Conservation (phyloP, 2,113 vertebrate species). For the Catharus bicknelli region DNA sequence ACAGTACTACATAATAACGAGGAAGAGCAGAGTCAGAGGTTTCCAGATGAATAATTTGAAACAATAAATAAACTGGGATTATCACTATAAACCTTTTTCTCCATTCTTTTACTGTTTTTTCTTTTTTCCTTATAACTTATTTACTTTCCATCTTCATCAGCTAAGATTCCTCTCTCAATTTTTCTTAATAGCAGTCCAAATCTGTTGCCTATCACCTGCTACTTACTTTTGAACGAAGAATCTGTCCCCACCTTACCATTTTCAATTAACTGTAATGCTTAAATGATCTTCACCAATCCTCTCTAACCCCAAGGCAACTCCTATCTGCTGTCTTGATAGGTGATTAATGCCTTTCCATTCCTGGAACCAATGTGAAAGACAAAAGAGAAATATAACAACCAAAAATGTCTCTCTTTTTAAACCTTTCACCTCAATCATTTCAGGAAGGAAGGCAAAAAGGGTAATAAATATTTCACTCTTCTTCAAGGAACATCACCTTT, state of each 20-base stretch:
- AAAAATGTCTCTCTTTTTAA: constrained; percentile 7
- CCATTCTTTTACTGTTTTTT: background rate
- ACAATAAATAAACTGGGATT: background rate
- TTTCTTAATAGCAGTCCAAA: constrained; percentile 16
- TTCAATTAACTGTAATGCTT: constrained; percentile 31
- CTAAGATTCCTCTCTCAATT: background rate
- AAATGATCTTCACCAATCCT: constrained; percentile 1
- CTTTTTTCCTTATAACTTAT: background rate
- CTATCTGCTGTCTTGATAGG: background rate
- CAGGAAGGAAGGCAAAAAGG: background rate
- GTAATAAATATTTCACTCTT: constrained; percentile 19
- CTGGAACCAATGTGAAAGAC: constrained; percentile 18
- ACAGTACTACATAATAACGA: background rate
- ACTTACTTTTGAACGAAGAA: constrained; percentile 18
- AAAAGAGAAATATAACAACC: constrained; percentile 21
- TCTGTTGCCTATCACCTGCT: constrained; percentile 28
- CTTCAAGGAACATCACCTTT: background rate
- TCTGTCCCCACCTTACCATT: background rate
- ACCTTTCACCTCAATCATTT: constrained; percentile 32
- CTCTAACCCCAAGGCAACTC: background rate
- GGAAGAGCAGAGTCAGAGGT: background rate
- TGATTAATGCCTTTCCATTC: constrained; percentile 60
- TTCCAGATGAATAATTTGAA: background rate
- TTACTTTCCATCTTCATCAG: background rate
- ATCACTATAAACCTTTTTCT: background rate